Evolutionary conservation across 2,888 invertebrate species (phyloP), one percentile per base, ranked within the genome.

Genomic region (Lordiphosa andalusiaca): DNA sequence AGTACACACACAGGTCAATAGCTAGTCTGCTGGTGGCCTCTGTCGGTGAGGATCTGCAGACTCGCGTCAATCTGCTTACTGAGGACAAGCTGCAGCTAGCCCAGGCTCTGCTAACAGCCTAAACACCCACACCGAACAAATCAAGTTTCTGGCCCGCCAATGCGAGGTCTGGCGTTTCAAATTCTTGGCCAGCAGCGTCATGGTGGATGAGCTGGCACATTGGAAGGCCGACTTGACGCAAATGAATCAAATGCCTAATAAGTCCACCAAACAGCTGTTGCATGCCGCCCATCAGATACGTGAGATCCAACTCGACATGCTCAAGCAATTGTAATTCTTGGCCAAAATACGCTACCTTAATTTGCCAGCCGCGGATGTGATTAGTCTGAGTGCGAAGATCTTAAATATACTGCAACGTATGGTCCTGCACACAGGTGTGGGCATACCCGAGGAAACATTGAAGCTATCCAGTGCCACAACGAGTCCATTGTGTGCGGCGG

Each of bases 151-250:
- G 36, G 95, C 96, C 13, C 96, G 98, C 0, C 97, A 98, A 86
- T 96, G 97, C 87, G 98, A 98, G 90, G 96, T 98, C 48, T 98
- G 98, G 98, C 92, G 97, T 67, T 97, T 97, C 87, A 98, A 98
- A 92, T 98, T 97, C 90, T 91, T 98, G 74, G 98, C 98, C 21
- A 96, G 96, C 91, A 97, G 97, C 88, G 92, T 97, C 56, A 95
- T 98, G 94, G 95, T 97, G 1, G 97, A 98, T 90, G 97, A 98
- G 90, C 89, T 97, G 69, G 96, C 96, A 0, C 92, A 93, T 73
- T 96, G 96, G 93, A 96, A 97, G 88, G 95, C 95, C 46, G 92
- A 93, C 53, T 90, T 97, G 21, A 93, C 92, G 12, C 93, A 94
- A 70, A 90, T 89, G 52, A 90, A 90, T 65, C 81, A 85, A 71